Evolutionary conservation across 2,797 vertebrate genomes (phyloP).

Genomic region (Paratrypauchen microcephalus): DNA sequence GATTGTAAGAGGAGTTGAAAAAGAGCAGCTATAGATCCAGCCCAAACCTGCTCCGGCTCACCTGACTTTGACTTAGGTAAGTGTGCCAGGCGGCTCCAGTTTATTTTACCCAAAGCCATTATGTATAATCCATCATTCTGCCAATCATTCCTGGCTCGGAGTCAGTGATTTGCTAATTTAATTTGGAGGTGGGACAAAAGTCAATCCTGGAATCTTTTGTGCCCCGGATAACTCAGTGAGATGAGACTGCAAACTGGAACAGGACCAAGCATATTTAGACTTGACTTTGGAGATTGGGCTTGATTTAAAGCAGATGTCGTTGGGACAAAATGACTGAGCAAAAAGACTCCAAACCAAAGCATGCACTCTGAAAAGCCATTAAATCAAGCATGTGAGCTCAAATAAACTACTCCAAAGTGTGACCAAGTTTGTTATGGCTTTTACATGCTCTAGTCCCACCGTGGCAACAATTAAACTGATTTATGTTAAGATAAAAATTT

Average conservation of each 20-base stretch:
- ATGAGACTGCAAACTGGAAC: conserved; percentile 23
- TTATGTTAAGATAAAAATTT: not conserved
- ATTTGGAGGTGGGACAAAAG: conserved; percentile 22
- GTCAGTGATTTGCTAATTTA: conserved; percentile 30
- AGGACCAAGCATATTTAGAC: conserved; percentile 13
- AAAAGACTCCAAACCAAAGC: conserved; percentile 3
- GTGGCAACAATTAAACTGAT: not conserved
- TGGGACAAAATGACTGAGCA: conserved; percentile 22
- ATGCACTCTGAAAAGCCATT: conserved; percentile 13
- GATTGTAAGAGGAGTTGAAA: not conserved
- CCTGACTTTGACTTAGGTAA: not conserved
- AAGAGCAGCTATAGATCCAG: not conserved
- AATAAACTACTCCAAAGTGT: conserved; percentile 7
- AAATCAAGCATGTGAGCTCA: conserved; percentile 15
- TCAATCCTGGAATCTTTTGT: conserved; percentile 22
- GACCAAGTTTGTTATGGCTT: conserved; percentile 5
- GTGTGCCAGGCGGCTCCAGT: not conserved
- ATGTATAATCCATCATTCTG: not conserved
- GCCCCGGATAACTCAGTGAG: conserved; percentile 29
- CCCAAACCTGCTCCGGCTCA: not conserved
- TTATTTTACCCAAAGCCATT: not conserved
- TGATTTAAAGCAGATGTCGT: conserved; percentile 15
- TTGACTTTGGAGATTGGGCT: not conserved
- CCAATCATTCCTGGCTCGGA: conserved; percentile 28
- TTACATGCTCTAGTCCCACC: too few species aligned